phyloP scores from a whole-genome alignment of 2,797 vertebrate genomes.

The Pseudotriccus pelzelni region DNA sequence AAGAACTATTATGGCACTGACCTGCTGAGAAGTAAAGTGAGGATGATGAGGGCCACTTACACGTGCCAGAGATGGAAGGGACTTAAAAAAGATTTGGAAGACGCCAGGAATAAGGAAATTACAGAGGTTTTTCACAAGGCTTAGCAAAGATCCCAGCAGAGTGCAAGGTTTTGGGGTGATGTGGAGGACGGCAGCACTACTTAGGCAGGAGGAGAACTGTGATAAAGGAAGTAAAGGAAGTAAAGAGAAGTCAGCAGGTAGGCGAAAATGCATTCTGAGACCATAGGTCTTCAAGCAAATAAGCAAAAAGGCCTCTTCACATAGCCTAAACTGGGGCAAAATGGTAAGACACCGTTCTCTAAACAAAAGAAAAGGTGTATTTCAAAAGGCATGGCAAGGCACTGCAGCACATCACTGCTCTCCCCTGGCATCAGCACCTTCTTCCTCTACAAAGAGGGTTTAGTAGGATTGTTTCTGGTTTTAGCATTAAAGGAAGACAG shows the following conservation, averaged over 20 bases:
- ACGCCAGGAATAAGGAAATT: neutral
- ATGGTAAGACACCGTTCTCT: neutral
- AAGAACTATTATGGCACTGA: neutral
- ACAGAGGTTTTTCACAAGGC: neutral
- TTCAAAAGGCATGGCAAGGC: neutral
- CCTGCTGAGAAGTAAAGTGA: neutral
- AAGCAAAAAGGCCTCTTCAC: neutral
- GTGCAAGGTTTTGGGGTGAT: neutral
- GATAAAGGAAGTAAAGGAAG: neutral
- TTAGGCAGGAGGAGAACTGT: neutral
- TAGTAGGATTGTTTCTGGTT: neutral
- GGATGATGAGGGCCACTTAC: neutral
- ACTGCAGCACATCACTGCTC: fast-evolving
- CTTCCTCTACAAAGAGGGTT: neutral
- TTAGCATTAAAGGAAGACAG: neutral
- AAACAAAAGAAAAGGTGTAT: neutral
- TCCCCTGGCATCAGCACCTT: neutral
- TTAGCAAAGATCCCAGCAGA: neutral
- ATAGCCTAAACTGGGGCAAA: neutral
- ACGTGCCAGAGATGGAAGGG: neutral
- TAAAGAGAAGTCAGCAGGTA: neutral
- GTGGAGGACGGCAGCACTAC: neutral
- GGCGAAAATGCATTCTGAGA: neutral
- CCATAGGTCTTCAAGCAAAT: neutral
- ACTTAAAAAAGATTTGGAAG: neutral